A percentile compares a stretch with the other conserved stretches of the same genome.
phyloP scores from a whole-genome alignment of 2,797 vertebrate genomes.

The Glyptemys insculpta region DNA sequence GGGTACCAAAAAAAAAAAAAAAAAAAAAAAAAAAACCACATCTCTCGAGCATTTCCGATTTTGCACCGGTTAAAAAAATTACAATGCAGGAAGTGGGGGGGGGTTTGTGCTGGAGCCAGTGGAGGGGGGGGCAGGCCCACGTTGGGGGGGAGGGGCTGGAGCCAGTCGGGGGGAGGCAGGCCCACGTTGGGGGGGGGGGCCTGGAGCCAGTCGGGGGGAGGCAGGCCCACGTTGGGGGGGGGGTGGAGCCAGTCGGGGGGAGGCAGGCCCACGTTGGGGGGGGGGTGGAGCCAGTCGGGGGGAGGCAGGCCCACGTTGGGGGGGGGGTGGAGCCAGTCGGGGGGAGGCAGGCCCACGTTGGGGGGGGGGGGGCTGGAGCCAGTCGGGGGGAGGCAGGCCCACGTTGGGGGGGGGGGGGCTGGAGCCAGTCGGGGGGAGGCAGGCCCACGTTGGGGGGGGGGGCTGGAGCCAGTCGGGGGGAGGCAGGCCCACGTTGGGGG shows the following conservation, averaged over 20 bases:
- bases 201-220: not conserved
- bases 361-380: not conserved
- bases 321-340: no score
- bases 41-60: constrained; percentile 31
- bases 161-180: not conserved
- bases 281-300: not conserved
- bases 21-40: not conserved
- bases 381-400: not conserved
- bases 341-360: not conserved
- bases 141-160: not conserved
- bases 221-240: not conserved
- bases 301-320: not conserved
- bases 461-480: not conserved
- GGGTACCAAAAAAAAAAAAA: not conserved
- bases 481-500: not conserved
- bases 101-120: not conserved
- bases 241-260: no score
- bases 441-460: no score
- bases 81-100: constrained; percentile 43
- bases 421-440: no score
- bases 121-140: not conserved
- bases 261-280: not conserved
- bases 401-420: not conserved
- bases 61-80: constrained; percentile 12
- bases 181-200: not conserved